Evolutionary conservation across 2,797 vertebrate genomes (phyloP), one percentile per base, ranked within the genome.

Genomic region (Coluber constrictor): DNA sequence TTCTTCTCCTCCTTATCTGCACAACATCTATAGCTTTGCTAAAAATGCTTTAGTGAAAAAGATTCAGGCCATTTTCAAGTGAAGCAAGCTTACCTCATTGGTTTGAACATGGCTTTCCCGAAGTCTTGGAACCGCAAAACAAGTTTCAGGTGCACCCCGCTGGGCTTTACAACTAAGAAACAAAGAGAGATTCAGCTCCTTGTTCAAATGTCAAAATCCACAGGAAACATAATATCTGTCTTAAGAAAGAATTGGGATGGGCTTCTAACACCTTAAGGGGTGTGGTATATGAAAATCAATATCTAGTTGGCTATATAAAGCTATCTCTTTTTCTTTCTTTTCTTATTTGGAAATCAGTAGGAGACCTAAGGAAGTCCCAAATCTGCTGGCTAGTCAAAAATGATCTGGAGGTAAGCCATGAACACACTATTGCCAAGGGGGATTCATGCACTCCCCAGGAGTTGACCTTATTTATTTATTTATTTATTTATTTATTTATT

Each of bases 21-120:
- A 47, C 43, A 25, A 83, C 20, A 47, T 47, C 20, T 47, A 47
- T 25, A 47, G 74, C 74, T 83, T 47, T 83, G 74, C 74, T 47
- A 83, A 83, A 83, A 47, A 83, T 12, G 4, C 10, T 47, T 83
- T 83, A 83, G 74, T 47, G 74, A 47, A 47, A 47, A 47, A 43
- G 37, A 83, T 47, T 47, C 74, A 25, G 10, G 20, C 20, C 74
- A 83, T 57, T 90, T 87, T 60, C 55, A 61, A 47, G 56, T 5
- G 54, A 5, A 1, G 7, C 5, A 79, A 56, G 91, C 98, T 98
- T 98, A 99, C 99, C 99, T 99, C 99, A 99, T 99, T 60, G 99
- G 99, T 96, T 99, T 99, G 96, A 99, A 99, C 99, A 99, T 99
- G 96, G 98, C 99, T 96, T 99, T 99, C 74, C 98, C 99, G 16